phyloP scores from a whole-genome alignment of 2,797 vertebrate species.

The Darevskia nairensis region DNA sequence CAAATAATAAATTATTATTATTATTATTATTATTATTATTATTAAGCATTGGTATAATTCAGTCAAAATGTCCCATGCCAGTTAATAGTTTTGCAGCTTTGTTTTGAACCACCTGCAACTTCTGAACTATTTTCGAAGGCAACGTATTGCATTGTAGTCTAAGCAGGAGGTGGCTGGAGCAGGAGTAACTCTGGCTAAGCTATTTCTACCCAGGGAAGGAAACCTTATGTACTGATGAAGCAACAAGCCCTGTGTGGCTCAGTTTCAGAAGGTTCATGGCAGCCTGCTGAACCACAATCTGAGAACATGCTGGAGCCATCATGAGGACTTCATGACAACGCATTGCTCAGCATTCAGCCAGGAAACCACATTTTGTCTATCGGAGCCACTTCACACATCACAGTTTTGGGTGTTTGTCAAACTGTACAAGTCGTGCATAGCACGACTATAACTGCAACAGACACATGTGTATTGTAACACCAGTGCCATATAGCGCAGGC shows the following conservation, averaged over 20 bases:
- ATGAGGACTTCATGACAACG: too few relatives aligned
- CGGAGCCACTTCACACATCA: background rate
- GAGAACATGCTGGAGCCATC: background rate
- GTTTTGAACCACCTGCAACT: background rate
- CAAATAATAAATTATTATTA: too few relatives aligned
- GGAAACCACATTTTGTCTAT: background rate
- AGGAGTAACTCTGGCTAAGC: background rate
- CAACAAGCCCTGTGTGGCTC: background rate
- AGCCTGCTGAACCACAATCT: background rate
- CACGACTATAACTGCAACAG: background rate
- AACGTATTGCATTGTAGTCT: background rate
- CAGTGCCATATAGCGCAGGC: background rate
- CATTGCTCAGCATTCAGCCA: background rate
- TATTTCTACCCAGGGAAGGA: background rate
- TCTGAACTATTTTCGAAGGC: background rate
- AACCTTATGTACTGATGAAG: background rate
- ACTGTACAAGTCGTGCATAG: background rate
- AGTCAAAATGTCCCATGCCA: background rate
- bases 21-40: too few relatives aligned
- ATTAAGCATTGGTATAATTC: background rate
- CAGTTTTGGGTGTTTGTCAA: background rate
- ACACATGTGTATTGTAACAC: background rate
- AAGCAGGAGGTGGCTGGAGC: background rate
- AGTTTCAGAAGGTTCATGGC: background rate
- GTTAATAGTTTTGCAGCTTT: background rate